Evolutionary conservation across 2,888 invertebrate species (phyloP), one percentile per base, ranked within the genome.

Genomic region (Acleris holmiana): DNA sequence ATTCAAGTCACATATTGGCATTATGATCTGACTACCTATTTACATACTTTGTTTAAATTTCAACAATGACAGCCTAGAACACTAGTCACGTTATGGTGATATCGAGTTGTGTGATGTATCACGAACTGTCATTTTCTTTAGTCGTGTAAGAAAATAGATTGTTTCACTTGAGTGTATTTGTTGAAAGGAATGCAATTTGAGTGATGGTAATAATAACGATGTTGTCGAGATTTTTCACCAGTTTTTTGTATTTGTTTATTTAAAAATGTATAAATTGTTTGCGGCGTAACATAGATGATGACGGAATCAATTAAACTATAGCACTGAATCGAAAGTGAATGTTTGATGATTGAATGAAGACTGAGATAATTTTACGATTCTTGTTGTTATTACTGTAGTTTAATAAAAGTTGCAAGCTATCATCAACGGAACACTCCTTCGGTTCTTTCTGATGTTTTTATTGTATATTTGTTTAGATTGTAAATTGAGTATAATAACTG

Each of bases 321-420:
- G 60, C 65, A 55, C 55, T 48, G 62, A 66, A 66, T 65, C 65
- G 67, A 69, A 70, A 59, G 67, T 76, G 79, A 76, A 74, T 80
- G 78, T 75, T 74, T 70, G 71, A 78, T 77, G 85, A 83, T 85
- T 86, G 87, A 79, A 82, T 87, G 90, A 91, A 91, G 91, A 91
- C 90, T 91, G 91, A 91, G 72, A 73, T 82, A 83, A 76, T 78
- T 85, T 81, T 85, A 87, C 79, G 80, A 76, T 79, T 76, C 77
- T 80, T 79, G 77, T 83, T 84, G 78, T 82, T 79, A 76, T 73
- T 79, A 76, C 79, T 60, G 66, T 69, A 69, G 63, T 61, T 69
- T 64, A 66, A 59, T 66, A 68, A 58, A 68, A 67, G 56, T 66
- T 65, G 48, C 35, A 60, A 67, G 59, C 60, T 58, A 59, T 46